Conservation (phyloP, 2,888 invertebrate species). For the Altica lythri region DNA sequence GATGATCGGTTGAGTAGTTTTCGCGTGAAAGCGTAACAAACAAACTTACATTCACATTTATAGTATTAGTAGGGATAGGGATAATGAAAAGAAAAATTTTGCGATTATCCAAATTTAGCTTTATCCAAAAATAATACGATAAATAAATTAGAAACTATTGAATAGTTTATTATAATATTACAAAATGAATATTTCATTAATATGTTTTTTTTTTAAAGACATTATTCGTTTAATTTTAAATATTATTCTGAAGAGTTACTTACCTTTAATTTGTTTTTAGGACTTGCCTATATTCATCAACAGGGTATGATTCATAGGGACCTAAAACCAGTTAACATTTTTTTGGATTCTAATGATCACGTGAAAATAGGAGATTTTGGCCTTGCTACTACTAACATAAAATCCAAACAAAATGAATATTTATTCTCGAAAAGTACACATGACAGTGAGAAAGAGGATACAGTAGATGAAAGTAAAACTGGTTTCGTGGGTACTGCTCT, state of each 20-base stretch:
- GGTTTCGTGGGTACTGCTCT: constrained; percentile 92
- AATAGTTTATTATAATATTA: too few relatives aligned
- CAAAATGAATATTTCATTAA: neutral
- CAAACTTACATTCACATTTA: too few relatives aligned
- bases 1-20: too few relatives aligned
- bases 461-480: constrained; percentile 63
- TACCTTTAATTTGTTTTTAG: constrained; percentile 42
- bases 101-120: too few relatives aligned
- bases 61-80: too few relatives aligned
- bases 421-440: constrained; percentile 43
- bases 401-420: constrained; percentile 46
- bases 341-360: constrained; percentile 91
- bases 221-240: too few relatives aligned
- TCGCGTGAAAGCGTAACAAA: too few relatives aligned
- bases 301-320: constrained; percentile 89
- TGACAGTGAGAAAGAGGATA: constrained; percentile 49
- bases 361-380: constrained; percentile 99
- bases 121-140: too few relatives aligned
- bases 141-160: too few relatives aligned
- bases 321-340: constrained; percentile 90
- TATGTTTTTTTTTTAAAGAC: too few relatives aligned
- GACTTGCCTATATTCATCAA: constrained; percentile 88
- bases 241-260: too few relatives aligned
- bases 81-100: too few relatives aligned
- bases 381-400: constrained; percentile 80